These are phyloP conservation scores for Pseudomyrmex flavicornis DNA, from an alignment of 1,140 invertebrate genomes.

Conservation along the genomic window DNA sequence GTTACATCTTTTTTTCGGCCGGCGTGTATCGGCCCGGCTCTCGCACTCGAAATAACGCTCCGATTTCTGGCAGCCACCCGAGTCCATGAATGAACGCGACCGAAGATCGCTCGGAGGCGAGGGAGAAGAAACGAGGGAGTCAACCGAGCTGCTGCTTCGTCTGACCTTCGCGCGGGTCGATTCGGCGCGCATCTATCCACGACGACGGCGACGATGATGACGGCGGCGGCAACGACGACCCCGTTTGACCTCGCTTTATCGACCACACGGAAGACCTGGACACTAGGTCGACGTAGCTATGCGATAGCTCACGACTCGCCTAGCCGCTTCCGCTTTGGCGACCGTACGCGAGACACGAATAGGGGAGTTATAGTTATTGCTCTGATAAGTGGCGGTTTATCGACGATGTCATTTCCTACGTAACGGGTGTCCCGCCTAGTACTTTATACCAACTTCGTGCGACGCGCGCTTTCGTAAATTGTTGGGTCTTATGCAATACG, in stretches of 20 bases:
- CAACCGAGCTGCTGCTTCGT: constrained; percentile 26
- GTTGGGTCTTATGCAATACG: background rate
- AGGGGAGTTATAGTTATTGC: constrained; percentile 23
- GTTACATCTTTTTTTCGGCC: constrained; percentile 35
- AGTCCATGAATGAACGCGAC: constrained; percentile 65
- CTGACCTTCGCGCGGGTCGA: constrained; percentile 66
- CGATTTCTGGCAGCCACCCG: constrained; percentile 31
- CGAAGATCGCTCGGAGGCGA: constrained; percentile 30
- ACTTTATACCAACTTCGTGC: background rate
- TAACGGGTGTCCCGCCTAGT: background rate
- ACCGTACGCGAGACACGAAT: background rate
- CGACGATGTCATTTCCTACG: constrained; percentile 3
- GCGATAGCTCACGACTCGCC: constrained; percentile 19
- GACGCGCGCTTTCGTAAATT: background rate
- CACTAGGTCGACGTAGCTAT: constrained; percentile 43
- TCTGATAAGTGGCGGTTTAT: constrained; percentile 40
- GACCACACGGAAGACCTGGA: constrained; percentile 60
- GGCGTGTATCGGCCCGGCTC: background rate
- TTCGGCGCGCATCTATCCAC: constrained; percentile 49
- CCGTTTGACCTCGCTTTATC: constrained; percentile 65
- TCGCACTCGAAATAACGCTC: constrained; percentile 55
- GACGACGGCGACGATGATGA: constrained; percentile 25
- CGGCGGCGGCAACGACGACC: constrained; percentile 50
- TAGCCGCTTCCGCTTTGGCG: constrained; percentile 36
- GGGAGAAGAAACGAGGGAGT: constrained; percentile 28